Base-by-base conservation (phyloP, 2,113 vertebrate genomes). In the Nyctereutes procyonoides region DNA sequence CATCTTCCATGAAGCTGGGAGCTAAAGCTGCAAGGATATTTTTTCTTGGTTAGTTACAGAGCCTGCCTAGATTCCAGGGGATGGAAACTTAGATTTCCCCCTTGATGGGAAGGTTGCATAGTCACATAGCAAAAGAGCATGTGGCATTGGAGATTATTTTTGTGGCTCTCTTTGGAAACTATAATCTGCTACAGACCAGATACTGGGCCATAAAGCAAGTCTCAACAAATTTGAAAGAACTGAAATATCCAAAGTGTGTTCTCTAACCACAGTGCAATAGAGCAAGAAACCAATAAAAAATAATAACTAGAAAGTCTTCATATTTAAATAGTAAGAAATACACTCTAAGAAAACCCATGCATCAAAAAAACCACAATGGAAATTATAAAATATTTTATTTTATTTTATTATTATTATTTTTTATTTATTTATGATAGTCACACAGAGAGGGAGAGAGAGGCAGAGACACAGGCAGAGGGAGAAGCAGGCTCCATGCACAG, bases 351-450 rank as follows among this genome's bases (percentile, higher is more conserved):
- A 79, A 51, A 63, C 30, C 30, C 20, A 63, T 63, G 73, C 74
- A 51, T 89, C 71, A 90, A 77, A 76, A 76, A 65, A 81, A 90
- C 63, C 22, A 74, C 48, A 62, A 43, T 38, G 11, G 84, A 95
- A 74, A 82, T 81, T 73, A 81, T n/a, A 92, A 95, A 63, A 82
- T 56, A 38, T 63, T 87, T 92, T 83, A 73, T n/a, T n/a, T n/a
- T n/a, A n/a, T n/a, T n/a, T n/a, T n/a, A n/a, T n/a, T n/a, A n/a
- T n/a, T n/a, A n/a, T n/a, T n/a, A n/a, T n/a, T n/a, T n/a, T n/a
- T n/a, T n/a, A n/a, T n/a, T n/a, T n/a, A n/a, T n/a, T n/a, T n/a
- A n/a, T n/a, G n/a, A n/a, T n/a, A n/a, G n/a, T n/a, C n/a, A n/a
- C n/a, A n/a, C n/a, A n/a, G n/a, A n/a, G n/a, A n/a, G n/a, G n/a